Base-by-base conservation (phyloP, 1,140 invertebrate genomes). In the Centruroides vittatus region DNA sequence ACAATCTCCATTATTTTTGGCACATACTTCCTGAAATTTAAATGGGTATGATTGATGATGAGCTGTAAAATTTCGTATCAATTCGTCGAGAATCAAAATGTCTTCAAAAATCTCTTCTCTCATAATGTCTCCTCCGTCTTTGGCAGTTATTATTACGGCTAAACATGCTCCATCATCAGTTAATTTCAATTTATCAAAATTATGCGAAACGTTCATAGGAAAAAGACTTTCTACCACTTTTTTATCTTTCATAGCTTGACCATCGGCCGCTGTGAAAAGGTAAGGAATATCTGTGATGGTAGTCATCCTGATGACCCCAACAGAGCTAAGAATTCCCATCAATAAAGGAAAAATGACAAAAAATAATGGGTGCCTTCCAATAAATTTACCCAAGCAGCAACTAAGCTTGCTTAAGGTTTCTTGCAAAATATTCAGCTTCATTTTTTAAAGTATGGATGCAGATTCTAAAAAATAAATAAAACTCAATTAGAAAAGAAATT, bases 281-380 rank as follows among this genome's bases (percentile, higher is more conserved):
- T 91, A 93, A 71, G 92, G 89, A 2, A 89, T 89, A 75, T 93
- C 89, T 72, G 90, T 89, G 76, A 89, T 86, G 74, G 89, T 91
- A 64, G 85, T 75, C 55, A 93, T 82, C 69, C 81, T 80, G 73
- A 92, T 89, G 70, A 86, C 88, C 57, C 90, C 90, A 13, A 89
- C 92, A 69, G 88, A 81, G 70, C 86, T 87, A 49, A 93, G 79
- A 49, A 85, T 73, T 0, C 86, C 83, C 35, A 93, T 71, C 41
- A 93, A 77, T 35, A 92, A 71, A 9, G 89, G 89, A 50, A 93
- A 78, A 63, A 93, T 84, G 47, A 93, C 80, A 77, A 91, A 93
- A 73, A 92, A 92, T 49, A 86, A 86, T 3, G 88, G 89, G 74
- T 86, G 80, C 62, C 77, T 78, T 55, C 87, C 89, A 50, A 93